Conservation (phyloP, 2,113 vertebrate species). For the Perognathus longimembris region DNA sequence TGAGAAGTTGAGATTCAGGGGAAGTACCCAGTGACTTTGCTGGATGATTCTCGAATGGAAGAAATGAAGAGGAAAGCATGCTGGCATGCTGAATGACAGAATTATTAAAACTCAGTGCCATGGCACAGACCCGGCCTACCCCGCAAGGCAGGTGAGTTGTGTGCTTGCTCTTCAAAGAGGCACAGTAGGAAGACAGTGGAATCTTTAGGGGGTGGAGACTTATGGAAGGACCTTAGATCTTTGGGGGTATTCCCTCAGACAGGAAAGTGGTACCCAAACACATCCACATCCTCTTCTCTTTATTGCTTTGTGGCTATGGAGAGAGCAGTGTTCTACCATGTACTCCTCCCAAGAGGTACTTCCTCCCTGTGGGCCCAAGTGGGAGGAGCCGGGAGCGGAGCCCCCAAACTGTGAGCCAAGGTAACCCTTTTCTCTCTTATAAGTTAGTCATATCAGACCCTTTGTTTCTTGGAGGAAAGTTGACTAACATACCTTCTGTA, state of each 20-base stretch:
- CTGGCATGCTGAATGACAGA: not conserved
- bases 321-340: not conserved
- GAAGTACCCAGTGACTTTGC: not conserved
- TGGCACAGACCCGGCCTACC: too few species aligned
- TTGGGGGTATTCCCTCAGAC: too few species aligned
- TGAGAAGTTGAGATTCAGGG: not conserved
- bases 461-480: not conserved
- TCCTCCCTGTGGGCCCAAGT: not conserved
- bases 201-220: not conserved
- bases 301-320: not conserved
- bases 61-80: not conserved
- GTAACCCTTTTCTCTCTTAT: not conserved
- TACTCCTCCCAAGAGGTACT: not conserved
- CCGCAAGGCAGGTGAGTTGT: too few species aligned
- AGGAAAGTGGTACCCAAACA: fast-evolving
- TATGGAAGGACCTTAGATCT: not conserved
- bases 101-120: not conserved
- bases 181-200: too few species aligned
- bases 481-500: not conserved
- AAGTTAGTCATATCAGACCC: not conserved
- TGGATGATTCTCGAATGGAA: not conserved
- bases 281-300: too few species aligned
- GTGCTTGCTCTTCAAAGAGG: not conserved
- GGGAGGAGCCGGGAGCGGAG: not conserved
- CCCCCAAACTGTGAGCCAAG: not conserved